Evolutionary conservation across 2,113 vertebrate genomes (phyloP).

Genomic region (Eptatretus burgeri): DNA sequence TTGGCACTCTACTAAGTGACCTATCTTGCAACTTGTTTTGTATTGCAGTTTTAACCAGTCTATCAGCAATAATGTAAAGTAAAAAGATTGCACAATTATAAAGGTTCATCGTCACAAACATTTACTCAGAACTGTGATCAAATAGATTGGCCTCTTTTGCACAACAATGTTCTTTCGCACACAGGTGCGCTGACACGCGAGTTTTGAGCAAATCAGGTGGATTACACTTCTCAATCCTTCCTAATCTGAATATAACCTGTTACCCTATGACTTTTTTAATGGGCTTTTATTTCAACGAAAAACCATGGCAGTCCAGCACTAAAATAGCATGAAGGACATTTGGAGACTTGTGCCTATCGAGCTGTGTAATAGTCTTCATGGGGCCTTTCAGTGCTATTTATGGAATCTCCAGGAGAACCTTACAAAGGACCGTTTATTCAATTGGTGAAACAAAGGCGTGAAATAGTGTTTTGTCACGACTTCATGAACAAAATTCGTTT

Average conservation of each 20-base stretch:
- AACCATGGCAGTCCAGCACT: background rate
- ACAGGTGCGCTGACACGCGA: background rate
- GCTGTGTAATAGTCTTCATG: no score
- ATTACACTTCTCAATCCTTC: no score
- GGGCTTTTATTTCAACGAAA: background rate
- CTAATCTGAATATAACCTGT: background rate
- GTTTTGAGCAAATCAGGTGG: background rate
- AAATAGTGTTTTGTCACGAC: no score
- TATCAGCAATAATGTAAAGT: background rate
- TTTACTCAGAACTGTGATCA: background rate
- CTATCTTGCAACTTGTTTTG: background rate
- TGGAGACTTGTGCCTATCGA: no score
- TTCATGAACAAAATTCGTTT: no score
- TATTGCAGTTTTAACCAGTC: background rate
- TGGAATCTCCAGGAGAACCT: no score
- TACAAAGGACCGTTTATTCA: no score
- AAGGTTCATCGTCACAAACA: constrained; percentile 2
- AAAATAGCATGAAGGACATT: background rate
- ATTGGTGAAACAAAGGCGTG: no score
- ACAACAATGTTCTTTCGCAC: background rate
- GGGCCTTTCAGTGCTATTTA: no score
- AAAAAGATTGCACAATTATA: background rate
- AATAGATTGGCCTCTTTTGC: background rate
- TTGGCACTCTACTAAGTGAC: no score
- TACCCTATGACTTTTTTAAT: background rate